Base-by-base conservation (phyloP, 2,888 invertebrate species). In the Tipula confusa region DNA sequence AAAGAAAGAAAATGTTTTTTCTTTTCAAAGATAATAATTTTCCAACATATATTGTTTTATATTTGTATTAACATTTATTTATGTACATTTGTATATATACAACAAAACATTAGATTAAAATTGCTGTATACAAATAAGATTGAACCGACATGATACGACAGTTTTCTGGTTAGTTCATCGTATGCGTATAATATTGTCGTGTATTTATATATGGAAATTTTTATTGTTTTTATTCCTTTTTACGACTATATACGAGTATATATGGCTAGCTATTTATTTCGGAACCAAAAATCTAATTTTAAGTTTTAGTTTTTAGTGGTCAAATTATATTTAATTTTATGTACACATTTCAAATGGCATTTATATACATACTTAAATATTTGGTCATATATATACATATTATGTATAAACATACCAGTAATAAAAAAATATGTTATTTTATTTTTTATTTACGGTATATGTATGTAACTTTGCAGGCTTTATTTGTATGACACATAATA, bases 161-260 rank as follows among this genome's bases (percentile, higher is more conserved):
- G 24, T 64, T 64, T 24, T 64, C 64, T 64, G 64, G 64, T 64
- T 64, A 64, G 64, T 64, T 64, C 64, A 64, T 64, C 64, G 64
- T 24, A 64, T 64, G 64, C 64, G 64, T 64, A 64, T 64, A 64
- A 9, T 18, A 9, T 43, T 43, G 6, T 64, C n/a, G n/a, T 64
- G 18, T 64, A 24, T 64, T 6, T n/a, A n/a, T n/a, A 6, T 43
- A 43, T 43, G 43, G 1, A 43, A 15, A 43, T 43, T 43, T n/a
- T 43, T 24, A 64, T 64, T 24, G 64, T 64, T 64, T 64, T 64
- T 64, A 64, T 64, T 64, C 64, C 64, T 64, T 64, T 64, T 64
- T 64, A 64, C 13, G 64, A 13, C 24, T 24, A 64, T 64, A n/a
- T n/a, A n/a, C n/a, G n/a, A n/a, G n/a, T n/a, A n/a, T n/a, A n/a